phyloP scores from a whole-genome alignment of 2,113 vertebrate species.

The Hyaena hyaena region DNA sequence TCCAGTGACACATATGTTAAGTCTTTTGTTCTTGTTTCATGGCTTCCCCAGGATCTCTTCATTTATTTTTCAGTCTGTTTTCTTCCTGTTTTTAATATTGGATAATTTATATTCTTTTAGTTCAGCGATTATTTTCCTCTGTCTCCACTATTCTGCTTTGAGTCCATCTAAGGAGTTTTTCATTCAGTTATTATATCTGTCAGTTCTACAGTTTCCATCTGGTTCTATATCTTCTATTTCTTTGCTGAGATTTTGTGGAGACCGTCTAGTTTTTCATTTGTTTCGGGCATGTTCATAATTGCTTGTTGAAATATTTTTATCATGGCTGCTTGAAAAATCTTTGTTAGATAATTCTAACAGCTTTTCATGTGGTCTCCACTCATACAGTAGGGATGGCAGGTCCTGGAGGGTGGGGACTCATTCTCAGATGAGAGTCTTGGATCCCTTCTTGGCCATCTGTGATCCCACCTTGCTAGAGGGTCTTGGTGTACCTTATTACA shows the following conservation, averaged over 20 bases:
- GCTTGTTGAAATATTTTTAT: neutral
- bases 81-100: neutral
- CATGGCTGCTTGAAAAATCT: neutral
- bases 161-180: neutral
- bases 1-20: neutral
- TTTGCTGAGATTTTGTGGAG: neutral
- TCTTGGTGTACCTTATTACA: neutral
- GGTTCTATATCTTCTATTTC: neutral
- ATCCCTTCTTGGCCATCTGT: neutral
- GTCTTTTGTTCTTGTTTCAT: neutral
- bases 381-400: fast-evolving
- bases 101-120: neutral
- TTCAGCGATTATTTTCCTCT: neutral
- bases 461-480: neutral
- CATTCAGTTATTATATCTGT: neutral
- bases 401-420: neutral
- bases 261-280: neutral
- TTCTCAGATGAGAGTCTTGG: neutral
- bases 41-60: neutral
- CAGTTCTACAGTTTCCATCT: neutral
- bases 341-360: neutral
- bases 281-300: neutral
- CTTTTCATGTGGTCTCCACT: neutral
- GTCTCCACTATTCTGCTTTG: neutral
- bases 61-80: neutral